These are phyloP conservation scores for Cygnus buccinator DNA, from an alignment of 2,113 vertebrate species.

Conservation along the genomic window DNA sequence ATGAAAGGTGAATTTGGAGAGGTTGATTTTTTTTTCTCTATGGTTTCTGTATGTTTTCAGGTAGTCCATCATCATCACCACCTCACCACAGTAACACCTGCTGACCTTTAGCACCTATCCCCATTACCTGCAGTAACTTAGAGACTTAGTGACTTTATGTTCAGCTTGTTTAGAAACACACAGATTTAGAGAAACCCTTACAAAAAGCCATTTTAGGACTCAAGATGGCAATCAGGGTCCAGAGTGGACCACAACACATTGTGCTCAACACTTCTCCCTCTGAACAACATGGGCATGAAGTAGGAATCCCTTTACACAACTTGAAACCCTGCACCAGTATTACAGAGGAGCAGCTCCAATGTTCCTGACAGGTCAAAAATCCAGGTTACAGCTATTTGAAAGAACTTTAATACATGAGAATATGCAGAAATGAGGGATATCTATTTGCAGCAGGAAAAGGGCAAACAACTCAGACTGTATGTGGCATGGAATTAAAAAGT, in stretches of 20 bases:
- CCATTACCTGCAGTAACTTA: background rate
- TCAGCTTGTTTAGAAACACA: background rate
- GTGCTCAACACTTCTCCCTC: background rate
- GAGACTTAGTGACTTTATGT: background rate
- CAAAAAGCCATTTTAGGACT: background rate
- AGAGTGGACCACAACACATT: accelerated
- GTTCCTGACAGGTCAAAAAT: background rate
- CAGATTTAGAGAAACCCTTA: background rate
- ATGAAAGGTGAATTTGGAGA: background rate
- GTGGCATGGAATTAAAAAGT: constrained; percentile 24
- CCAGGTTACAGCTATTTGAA: background rate
- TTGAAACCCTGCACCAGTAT: background rate
- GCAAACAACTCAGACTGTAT: background rate
- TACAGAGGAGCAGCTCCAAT: background rate
- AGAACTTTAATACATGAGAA: background rate
- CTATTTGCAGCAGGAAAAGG: constrained; percentile 10
- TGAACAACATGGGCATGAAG: background rate
- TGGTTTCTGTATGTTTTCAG: background rate
- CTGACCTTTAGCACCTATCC: background rate
- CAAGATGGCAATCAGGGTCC: background rate
- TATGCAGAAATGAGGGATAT: background rate
- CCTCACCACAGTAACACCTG: background rate
- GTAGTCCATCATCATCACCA: background rate
- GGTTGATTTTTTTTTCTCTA: background rate
- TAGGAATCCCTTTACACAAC: background rate